Evolutionary conservation across 2,113 vertebrate genomes (phyloP).

Genomic region (Zeus faber): DNA sequence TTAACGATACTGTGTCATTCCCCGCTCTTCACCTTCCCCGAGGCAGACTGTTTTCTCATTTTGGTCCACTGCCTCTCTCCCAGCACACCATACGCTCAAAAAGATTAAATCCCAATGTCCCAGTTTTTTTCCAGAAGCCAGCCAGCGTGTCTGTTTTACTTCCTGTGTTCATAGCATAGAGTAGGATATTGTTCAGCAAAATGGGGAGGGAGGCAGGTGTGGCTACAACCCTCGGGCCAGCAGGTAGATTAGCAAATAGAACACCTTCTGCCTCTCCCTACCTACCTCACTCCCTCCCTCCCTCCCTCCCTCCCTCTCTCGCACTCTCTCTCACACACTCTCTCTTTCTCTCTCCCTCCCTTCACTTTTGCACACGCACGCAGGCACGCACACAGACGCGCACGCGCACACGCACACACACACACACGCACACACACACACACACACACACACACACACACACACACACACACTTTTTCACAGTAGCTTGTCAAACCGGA

Average conservation of each 20-base stretch:
- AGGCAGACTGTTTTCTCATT: slow-evolving; percentile 19
- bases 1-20: neutral
- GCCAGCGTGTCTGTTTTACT: slow-evolving; percentile 30
- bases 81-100: neutral
- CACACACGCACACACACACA: slow-evolving; percentile 15
- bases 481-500: slow-evolving; percentile 72
- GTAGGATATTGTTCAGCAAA: slow-evolving; percentile 35
- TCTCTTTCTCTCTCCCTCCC: slow-evolving; percentile 41
- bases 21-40: slow-evolving; percentile 18
- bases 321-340: slow-evolving; percentile 32
- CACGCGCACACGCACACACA: slow-evolving; percentile 19
- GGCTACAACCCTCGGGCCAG: slow-evolving; percentile 40
- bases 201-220: slow-evolving; percentile 61
- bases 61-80: slow-evolving; percentile 1
- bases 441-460: slow-evolving; percentile 10
- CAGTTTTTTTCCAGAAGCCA: slow-evolving; percentile 8
- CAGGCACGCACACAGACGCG: slow-evolving; percentile 16
- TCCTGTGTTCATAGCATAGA: slow-evolving; percentile 34
- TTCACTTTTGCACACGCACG: slow-evolving; percentile 31
- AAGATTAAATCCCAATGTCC: slow-evolving; percentile 21
- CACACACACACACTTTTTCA: slow-evolving; percentile 54
- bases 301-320: slow-evolving; percentile 33
- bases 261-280: slow-evolving; percentile 9
- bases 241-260: slow-evolving; percentile 58
- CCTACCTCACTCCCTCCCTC: slow-evolving; percentile 43